Evolutionary conservation across 2,113 vertebrate species (phyloP), one percentile per base, ranked within the genome.

Genomic region (Austrofundulus limnaeus): DNA sequence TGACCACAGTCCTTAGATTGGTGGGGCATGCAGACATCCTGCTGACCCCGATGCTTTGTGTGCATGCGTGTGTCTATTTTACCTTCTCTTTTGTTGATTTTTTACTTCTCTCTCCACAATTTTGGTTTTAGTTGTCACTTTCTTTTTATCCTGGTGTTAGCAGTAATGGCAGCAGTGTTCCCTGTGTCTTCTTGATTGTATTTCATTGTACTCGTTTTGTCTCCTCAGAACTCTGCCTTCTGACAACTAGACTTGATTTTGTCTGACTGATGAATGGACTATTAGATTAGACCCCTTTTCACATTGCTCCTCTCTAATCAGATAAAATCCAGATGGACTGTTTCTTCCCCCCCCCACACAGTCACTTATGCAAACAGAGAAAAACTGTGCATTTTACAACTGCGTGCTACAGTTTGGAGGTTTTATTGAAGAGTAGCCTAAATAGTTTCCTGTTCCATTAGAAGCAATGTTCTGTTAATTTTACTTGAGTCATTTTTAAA

Each of bases 211-310:
- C 31, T 34, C 10, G 4, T 34, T 34, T 34, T 28, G 62, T 49
- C 64, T 10, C 66, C 59, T 63, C 38, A 34, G 31, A 34, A 34
- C 31, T 61, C 20, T 63, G 39, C 61, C 51, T 39, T 61, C 68
- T 80, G 78, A 86, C 56, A 72, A 47, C 41, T 37, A 41, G 21
- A 25, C 43, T 77, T 39, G 23, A 59, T 75, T 75, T 38, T 24
- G 42, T 45, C 54, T 79, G 70, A 89, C 69, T 69, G 78, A 86
- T 86, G 34, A 63, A 43, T 39, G 38, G 34, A 76, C 13, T 12
- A 78, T 84, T 63, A 66, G 57, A 88, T 87, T 61, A 81, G 43
- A 39, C 15, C 34, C 16, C 48, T 64, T 72, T 77, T 78, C 70
- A 57, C 58, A 34, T 15, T 25, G 28, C 15, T 47, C 43, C 47